Base-by-base conservation (phyloP, 2,888 invertebrate genomes). In the Ditula angustiorana region DNA sequence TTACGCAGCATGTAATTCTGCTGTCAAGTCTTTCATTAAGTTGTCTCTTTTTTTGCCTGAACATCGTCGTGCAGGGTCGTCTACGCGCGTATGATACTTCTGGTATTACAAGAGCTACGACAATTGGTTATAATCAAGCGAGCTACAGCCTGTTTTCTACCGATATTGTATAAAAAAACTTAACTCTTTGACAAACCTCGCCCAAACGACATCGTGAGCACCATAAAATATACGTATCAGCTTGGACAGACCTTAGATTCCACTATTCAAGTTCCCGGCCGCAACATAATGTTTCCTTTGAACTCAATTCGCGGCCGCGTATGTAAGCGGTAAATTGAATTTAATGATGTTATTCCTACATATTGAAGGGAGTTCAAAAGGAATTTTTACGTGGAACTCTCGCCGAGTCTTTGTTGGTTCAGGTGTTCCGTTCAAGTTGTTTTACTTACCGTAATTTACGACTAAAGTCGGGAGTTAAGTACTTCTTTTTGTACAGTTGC, bases 301-400 rank as follows among this genome's bases (percentile, higher is more conserved):
- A 56, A 41, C 55, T 41, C 16, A 30, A 33, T 35, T 24, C 26
- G 16, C 55, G 5, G 10, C 35, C 16, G 23, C 37, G 55, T 56
- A 26, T 33, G 35, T 53, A 33, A 53, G 13, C 41, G 41, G 23
- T 13, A 41, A 41, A 56, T 41, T 41, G 55, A 26, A 56, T 56
- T 56, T 56, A 56, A 56, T 56, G 41, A 56, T 41, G 55, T 41
- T 56, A 56, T 56, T 41, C 26, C 41, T 41, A 41, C 41, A 41
- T 56, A 56, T 56, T 41, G 55, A 41, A 56, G 41, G 55, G 16
- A 56, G 55, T 16, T 35, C 35, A 37, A 37, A 55, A 41, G 55
- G 55, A 55, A 37, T 41, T 55, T 55, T 53, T 26, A 41, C 13
- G 24, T 26, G 28, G 37, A 56, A 56, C 16, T 16, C 23, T 16